Evolutionary conservation across 1,140 invertebrate genomes (phyloP), one percentile per base, ranked within the genome.

Genomic region (Thaumatotibia leucotreta): DNA sequence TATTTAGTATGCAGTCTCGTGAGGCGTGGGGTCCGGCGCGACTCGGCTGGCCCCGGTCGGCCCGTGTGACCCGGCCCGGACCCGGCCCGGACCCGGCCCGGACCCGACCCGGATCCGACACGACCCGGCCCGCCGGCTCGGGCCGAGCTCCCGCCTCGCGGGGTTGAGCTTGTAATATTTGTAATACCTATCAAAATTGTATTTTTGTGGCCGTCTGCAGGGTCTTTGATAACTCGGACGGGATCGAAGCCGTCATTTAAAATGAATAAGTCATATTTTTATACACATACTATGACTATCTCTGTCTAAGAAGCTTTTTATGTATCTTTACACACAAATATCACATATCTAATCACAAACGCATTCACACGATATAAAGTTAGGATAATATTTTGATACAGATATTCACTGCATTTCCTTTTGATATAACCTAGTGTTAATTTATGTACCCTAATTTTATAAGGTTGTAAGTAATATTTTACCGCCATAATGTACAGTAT

Each of bases 301-400:
- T 84, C 78, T 76, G 73, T 76, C 67, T 73, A 74, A 77, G 74
- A 86, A 78, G 80, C 82, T 87, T 90, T 83, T 82, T 83, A 78
- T 74, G 74, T 86, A 84, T 81, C 70, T 88, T 82, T 83, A 83
- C 75, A 83, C 77, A 84, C 83, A 86, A 83, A 83, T 84, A 79
- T 85, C 84, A 90, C 85, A 91, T 91, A 88, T 91, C 88, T 88
- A 84, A 85, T 79, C 76, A 63, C 78, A 79, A 78, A 84, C 79
- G 86, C 84, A 74, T 76, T 83, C 77, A 85, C 86, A 86, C 81
- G 68, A 82, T 83, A 70, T 86, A 83, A 82, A 82, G 82, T 88
- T 87, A 82, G 74, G 73, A 58, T 87, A 88, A 84, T 81, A 82
- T 89, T 89, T 89, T 89, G 87, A 89, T 89, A 89, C 79, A 74